Base-by-base conservation (phyloP, 2,888 invertebrate species). In the Chesias legatella region DNA sequence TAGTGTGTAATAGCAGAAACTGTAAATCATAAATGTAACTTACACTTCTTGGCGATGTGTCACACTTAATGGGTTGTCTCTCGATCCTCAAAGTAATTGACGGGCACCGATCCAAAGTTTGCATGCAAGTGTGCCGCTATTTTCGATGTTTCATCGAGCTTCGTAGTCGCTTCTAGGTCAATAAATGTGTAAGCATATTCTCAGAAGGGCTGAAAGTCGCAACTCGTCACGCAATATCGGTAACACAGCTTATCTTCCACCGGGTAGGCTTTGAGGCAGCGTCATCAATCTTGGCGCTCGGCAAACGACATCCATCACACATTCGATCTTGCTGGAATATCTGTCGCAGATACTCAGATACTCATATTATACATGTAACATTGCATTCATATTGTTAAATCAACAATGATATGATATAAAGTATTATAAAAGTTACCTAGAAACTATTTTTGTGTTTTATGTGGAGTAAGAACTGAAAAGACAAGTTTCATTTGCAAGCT, bases 171-270 rank as follows among this genome's bases (percentile, higher is more conserved):
- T 63, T 61, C 47, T 51, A 63, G 48, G 61, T 67, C 60, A 65
- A 70, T 72, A 71, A 62, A 62, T 63, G 44, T 33, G 43, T 37
- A 53, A 60, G 49, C 54, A 64, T 64, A 61, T 68, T 63, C 51
- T 53, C 54, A 53, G 42, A 54, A 58, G 60, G 62, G 60, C 57
- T 63, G 57, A 60, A 63, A 46, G 56, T 65, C 62, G 67, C 66
- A 63, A 67, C 56, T 68, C 61, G 67, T 72, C 80, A 81, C 78
- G 80, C 79, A 73, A 79, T 69, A 73, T 75, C 62, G 66, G 56
- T 58, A 59, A 64, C 63, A 67, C 58, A 67, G 64, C 58, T 75
- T 78, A 77, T 77, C 71, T 73, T 61, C 44, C 55, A 69, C 66
- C 64, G 63, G 62, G 60, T 69, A 71, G 68, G 60, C 60, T 65